phyloP scores from a whole-genome alignment of 2,797 vertebrate species.

The Syngnathus acus region DNA sequence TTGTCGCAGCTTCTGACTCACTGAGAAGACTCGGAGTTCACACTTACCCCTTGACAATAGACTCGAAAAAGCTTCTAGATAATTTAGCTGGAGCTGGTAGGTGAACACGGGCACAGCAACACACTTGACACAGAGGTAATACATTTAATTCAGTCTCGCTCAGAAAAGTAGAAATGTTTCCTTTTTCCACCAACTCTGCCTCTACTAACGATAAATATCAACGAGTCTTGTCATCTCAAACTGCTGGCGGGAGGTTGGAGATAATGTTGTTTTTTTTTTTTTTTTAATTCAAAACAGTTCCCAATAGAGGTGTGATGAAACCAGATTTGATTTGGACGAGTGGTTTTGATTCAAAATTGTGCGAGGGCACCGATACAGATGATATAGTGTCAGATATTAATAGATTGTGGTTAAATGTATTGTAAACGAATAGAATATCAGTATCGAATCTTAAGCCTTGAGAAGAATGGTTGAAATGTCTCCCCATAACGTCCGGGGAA shows the following conservation, averaged over 20 bases:
- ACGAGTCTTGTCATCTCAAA: not conserved
- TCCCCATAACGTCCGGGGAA: not conserved
- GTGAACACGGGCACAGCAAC: slow-evolving; percentile 22
- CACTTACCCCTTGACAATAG: slow-evolving; percentile 17
- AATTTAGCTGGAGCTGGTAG: slow-evolving; percentile 1
- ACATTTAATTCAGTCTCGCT: not conserved
- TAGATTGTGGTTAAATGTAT: not conserved
- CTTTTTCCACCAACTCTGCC: no score
- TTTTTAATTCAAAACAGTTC: no score
- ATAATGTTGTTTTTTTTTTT: no score
- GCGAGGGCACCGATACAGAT: no score
- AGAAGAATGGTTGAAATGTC: not conserved
- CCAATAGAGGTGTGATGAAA: no score
- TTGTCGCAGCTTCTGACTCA: slow-evolving; percentile 25
- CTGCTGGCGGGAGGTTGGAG: not conserved
- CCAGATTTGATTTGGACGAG: no score
- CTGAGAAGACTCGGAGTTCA: slow-evolving; percentile 19
- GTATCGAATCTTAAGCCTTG: not conserved
- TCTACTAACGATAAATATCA: not conserved
- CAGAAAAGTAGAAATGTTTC: not conserved
- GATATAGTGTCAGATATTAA: not conserved
- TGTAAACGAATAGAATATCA: not conserved
- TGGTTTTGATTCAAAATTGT: no score
- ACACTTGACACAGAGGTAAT: not conserved
- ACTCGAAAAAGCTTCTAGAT: slow-evolving; percentile 9